Evolutionary conservation across 2,888 invertebrate genomes (phyloP).

Genomic region (Eupithecia pulchellata): DNA sequence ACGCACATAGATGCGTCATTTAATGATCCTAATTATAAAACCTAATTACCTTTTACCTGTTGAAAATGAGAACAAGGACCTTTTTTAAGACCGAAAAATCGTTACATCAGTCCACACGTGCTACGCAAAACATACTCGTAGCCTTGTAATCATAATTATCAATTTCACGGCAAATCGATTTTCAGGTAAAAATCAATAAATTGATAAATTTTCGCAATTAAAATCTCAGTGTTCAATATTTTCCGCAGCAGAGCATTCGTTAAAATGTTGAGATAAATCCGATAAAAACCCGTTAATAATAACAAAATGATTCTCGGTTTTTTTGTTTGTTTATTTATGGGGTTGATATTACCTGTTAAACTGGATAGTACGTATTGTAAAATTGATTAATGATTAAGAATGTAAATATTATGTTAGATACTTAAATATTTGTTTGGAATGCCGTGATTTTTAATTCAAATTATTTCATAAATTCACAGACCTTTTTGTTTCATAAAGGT

Average conservation of each 20-base stretch:
- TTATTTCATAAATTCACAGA: not conserved
- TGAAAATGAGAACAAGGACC: not conserved
- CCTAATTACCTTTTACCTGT: not conserved
- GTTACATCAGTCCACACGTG: not conserved
- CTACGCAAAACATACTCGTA: not conserved
- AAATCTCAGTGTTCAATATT: constrained; percentile 11
- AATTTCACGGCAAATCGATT: constrained; percentile 70
- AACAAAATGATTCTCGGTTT: constrained; percentile 23
- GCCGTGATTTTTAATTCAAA: not conserved
- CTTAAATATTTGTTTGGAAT: no score
- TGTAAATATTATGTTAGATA: no score
- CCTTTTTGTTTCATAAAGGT: no score
- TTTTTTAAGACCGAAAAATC: not conserved
- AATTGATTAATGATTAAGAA: not conserved
- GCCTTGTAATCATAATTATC: constrained; percentile 43
- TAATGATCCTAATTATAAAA: not conserved
- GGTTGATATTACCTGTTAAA: constrained; percentile 21
- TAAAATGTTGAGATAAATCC: constrained; percentile 21
- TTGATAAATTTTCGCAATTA: constrained; percentile 26
- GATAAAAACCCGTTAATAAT: not conserved
- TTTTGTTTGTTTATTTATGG: constrained; percentile 11
- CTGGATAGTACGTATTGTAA: constrained; percentile 26
- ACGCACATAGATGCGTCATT: not conserved
- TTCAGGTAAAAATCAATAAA: constrained; percentile 28
- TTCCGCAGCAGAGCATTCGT: constrained; percentile 3